Percentiles rank a stretch among this genome's conserved stretches.
Evolutionary conservation across 2,888 invertebrate species (phyloP).

Genomic region (Megamerina dolium): DNA sequence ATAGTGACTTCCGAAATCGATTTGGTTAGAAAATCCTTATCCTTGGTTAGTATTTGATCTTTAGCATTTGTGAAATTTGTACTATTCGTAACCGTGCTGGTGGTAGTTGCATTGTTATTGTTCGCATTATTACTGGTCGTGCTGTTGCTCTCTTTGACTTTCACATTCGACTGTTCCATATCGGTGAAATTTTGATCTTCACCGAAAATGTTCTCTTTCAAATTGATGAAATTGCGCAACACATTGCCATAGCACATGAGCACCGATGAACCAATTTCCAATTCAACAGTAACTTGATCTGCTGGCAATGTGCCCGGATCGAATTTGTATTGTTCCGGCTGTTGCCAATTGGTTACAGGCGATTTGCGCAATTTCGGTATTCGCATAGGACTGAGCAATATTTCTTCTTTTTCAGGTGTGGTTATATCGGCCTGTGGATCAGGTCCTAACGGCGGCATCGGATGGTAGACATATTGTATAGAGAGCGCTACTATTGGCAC

Average conservation of each 20-base stretch:
- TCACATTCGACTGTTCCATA: constrained; percentile 65
- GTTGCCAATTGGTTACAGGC: constrained; percentile 62
- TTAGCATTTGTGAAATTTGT: constrained; percentile 40
- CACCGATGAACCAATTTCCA: constrained; percentile 92
- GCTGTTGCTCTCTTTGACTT: constrained; percentile 48
- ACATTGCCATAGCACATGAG: constrained; percentile 88
- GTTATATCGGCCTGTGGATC: constrained; percentile 87
- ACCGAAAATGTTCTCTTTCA: constrained; percentile 96
- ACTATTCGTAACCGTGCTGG: constrained; percentile 38
- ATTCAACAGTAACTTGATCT: constrained; percentile 84
- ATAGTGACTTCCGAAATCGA: constrained; percentile 46
- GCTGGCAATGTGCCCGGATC: constrained; percentile 80
- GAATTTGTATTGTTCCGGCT: constrained; percentile 68
- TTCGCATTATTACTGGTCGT: constrained; percentile 48
- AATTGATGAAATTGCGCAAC: constrained; percentile 79
- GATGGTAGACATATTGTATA: constrained; percentile 87
- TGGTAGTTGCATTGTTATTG: constrained; percentile 41
- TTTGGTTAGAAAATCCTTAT: constrained; percentile 44
- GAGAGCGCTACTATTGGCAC: constrained; percentile 90
- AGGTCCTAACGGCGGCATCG: constrained; percentile 81
- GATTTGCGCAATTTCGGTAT: constrained; percentile 74
- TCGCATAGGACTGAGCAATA: constrained; percentile 83
- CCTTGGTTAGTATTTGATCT: constrained; percentile 32
- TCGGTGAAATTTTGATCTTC: constrained; percentile 92
- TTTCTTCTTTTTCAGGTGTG: constrained; percentile 91